Evolutionary conservation across 2,888 invertebrate species (phyloP), one percentile per base, ranked within the genome.

Genomic region (Drosophila histrio): DNA sequence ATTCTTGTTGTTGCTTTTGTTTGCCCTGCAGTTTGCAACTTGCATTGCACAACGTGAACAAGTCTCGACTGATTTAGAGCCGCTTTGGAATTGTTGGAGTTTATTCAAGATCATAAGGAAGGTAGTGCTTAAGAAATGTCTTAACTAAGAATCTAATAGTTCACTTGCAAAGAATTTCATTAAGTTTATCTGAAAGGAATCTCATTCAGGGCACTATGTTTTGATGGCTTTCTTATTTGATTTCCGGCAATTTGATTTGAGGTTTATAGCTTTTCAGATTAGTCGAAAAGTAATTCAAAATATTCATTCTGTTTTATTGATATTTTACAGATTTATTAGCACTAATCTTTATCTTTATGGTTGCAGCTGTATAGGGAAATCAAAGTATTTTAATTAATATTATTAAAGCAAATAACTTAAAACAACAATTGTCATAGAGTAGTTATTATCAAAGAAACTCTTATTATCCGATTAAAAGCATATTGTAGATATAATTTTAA

Each of bases 21-120:
- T 72, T 58, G 32, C 39, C 65, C 41, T 64, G 53, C 76, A 76
- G 57, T 63, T 76, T 58, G 24, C 49, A 57, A 50, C 71, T 71
- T 44, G 64, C 52, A 24, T 58, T 64, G 47, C 34, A 46, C 26
- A 57, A 50, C 47, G 41, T 38, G 61, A 32, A 38, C 49, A 49
- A 65, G 38, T 41, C 65, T 50, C 32, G 13, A 56, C 66, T 47
- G 77, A 59, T 59, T 72, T 49, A 63, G 43, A 47, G 53, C 49
- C 54, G 68, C 43, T 28, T 13, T 6, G 19, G 38, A 59, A 32
- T 49, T 58, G 28, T 44, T n/a, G 26, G 38, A 47, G 22, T 26
- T 57, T 49, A 26, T 26, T 50, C n/a, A 9, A 36, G 32, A 53
- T 17, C 28, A 34, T 21, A 6, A 49, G 13, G 15, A 47, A 59